A percentile compares a stretch with the other conserved stretches of the same genome.
These are phyloP conservation scores for cattle (Bos taurus) DNA, from an alignment of 2,113 vertebrate genomes.

Conservation along the genomic window DNA sequence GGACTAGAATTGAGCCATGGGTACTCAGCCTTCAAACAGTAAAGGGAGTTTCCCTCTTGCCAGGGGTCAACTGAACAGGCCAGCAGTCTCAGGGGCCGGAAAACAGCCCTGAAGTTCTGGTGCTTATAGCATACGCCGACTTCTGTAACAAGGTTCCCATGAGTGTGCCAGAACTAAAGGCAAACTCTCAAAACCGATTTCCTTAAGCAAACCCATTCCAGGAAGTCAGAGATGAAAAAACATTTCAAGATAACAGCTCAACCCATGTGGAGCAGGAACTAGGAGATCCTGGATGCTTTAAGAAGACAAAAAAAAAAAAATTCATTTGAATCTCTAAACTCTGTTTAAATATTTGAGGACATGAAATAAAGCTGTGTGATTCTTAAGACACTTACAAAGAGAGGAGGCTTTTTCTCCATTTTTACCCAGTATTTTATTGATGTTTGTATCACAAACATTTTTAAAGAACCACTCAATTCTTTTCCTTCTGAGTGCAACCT, in stretches of 20 bases:
- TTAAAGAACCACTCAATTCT: not conserved
- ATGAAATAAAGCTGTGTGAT: not conserved
- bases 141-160: not conserved
- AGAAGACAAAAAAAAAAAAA: not conserved
- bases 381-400: not conserved
- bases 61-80: accelerated
- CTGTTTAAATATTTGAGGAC: slow-evolving; percentile 38
- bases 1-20: not conserved
- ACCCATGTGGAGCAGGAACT: not conserved
- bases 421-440: not conserved
- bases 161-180: accelerated
- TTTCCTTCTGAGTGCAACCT: not conserved
- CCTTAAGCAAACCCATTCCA: not conserved
- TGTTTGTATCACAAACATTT: not conserved
- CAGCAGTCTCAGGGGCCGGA: not conserved
- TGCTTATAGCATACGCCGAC: accelerated
- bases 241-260: slow-evolving; percentile 14
- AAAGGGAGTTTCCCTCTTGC: not conserved
- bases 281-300: not conserved
- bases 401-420: not conserved
- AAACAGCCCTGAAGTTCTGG: accelerated
- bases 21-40: no score
- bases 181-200: not conserved
- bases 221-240: slow-evolving; percentile 29
- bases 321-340: not conserved